Evolutionary conservation across 2,797 vertebrate genomes (phyloP), one percentile per base, ranked within the genome.

Genomic region (Darevskia mixta): DNA sequence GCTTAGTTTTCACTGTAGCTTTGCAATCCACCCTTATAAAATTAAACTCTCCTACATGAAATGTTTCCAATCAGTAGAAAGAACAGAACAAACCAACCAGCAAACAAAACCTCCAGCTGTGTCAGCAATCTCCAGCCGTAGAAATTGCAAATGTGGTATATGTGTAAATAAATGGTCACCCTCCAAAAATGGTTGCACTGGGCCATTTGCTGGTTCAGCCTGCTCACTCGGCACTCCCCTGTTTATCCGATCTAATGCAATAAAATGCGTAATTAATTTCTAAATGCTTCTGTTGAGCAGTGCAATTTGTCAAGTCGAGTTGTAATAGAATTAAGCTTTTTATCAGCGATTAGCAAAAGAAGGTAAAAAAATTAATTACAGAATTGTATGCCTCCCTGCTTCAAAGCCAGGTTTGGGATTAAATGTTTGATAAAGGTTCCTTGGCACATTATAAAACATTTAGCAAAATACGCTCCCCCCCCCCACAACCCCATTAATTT

Each of bases 281-380:
- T 97, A 97, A 97, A 97, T 82, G 95, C 95, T 97, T 97, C 96
- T 29, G 92, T 97, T 97, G 97, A 97, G 96, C 96, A 27, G 96
- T 96, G 96, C 97, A 97, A 97, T 97, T 97, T 97, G 97, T 97
- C 97, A 97, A 97, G 97, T 97, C 93, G 89, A 96, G 96, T 97
- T 97, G 97, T 97, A 97, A 97, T 97, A 97, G 97, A 97, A 97
- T 97, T 97, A 97, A 97, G 97, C 97, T 97, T 97, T 97, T 97
- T 97, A 97, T 97, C 97, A 97, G 97, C 81, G 97, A 97, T 97
- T 97, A 97, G 97, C 97, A 97, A 97, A 97, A 97, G 97, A 97
- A 97, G 96, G 97, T 97, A 95, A 97, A 95, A 97, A 97, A 97
- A 97, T 97, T 97, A 97, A 97, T 97, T 97, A 97, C 84, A 0